Evolutionary conservation across 2,888 invertebrate genomes (phyloP), one percentile per base, ranked within the genome.

Genomic region (Beris morrisii): DNA sequence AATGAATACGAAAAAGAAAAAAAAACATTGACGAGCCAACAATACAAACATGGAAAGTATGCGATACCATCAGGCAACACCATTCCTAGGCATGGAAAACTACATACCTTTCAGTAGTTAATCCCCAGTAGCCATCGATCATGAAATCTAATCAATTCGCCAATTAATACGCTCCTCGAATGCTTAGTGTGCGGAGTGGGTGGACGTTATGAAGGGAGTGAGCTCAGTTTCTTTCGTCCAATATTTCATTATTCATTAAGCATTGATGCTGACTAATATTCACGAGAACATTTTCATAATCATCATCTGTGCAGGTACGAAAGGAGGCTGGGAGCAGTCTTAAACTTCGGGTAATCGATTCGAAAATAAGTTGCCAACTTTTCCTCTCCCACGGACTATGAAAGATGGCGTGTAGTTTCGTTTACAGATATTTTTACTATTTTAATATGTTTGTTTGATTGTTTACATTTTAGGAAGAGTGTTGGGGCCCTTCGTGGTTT

Each of bases 101-200:
- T 38, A 38, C 38, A 38, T 38, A 65, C 65, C 66, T 69, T 64
- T 59, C 64, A 64, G 54, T 53, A 67, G 61, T 61, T 69, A 67
- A 69, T 69, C 69, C 69, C 69, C 52, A 69, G 65, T 61, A 69
- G 69, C 67, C 69, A 69, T 69, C 69, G 69, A 69, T 69, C 69
- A 69, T 67, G 64, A 67, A 69, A 69, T 69, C 67, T 69, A 69
- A 69, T 69, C 69, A 69, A 69, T 69, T 69, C 69, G 50, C 50
- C 67, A 69, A 69, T 69, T 69, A 69, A 69, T 66, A 45, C 58
- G 30, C 57, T 65, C 55, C 64, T 32, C 46, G 55, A 30, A 50
- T 56, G 11, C 38, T 38, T 15, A 50, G 48, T 13, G 32, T 30
- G 50, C 44, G 31, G 56, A 5, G 3, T 5, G 28, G 53, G 28